Base-by-base conservation (phyloP, 1,140 invertebrate species). In the Bombus ignitus region DNA sequence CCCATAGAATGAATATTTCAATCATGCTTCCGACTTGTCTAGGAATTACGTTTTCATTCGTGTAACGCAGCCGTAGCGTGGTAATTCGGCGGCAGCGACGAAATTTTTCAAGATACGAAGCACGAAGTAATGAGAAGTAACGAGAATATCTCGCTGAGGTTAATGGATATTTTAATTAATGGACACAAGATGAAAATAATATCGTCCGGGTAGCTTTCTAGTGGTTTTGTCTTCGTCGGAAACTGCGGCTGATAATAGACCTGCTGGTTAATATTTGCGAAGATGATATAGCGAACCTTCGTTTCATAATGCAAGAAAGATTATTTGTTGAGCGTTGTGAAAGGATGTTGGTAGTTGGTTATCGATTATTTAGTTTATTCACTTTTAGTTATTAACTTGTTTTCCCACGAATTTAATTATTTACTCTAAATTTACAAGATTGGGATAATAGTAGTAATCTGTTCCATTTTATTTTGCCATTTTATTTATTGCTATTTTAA, bases 21-120 rank as follows among this genome's bases (percentile, higher is more conserved):
- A 35, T 18, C 25, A 6, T 28, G 42, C 2, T n/a, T 37, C 47
- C 44, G 32, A 32, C 12, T 28, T 81, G 44, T 44, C n/a, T 57
- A 39, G 44, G 57, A 81, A 81, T 81, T 81, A 35, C 66, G 35
- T 70, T 81, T 57, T 42, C 78, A 71, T n/a, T 65, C 65, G 28
- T 53, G 18, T 53, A 53, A 53, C 28, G 25, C 39, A 44, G 66
- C 22, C 44, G 76, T 78, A 44, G 65, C 59, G 32, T 15, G 28
- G 28, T 62, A 66, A 42, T 62, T 39, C 10, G 42, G 1, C 18
- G n/a, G 37, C n/a, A n/a, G 44, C 59, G 42, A 39, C n/a, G 42
- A 39, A 39, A 79, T 68, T 79, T 79, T 68, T 47, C 62, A 65
- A 62, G 59, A 62, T 62, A 62, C 4, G 10, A n/a, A n/a, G 13